phyloP scores from a whole-genome alignment of 2,888 invertebrate species.

The Brassicogethes aeneus region DNA sequence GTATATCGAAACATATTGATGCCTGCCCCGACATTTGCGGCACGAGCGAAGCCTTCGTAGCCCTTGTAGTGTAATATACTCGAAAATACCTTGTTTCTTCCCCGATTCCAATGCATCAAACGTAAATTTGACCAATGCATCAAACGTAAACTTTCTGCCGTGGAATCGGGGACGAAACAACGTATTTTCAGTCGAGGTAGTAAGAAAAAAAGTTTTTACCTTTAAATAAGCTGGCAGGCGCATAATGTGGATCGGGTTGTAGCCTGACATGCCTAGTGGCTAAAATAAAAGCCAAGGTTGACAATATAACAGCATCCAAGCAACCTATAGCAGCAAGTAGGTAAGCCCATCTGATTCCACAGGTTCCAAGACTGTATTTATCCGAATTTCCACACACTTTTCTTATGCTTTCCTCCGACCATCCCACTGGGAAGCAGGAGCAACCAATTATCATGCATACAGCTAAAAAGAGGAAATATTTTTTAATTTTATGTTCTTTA shows the following conservation, averaged over 20 bases:
- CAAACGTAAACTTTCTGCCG: too few relatives aligned
- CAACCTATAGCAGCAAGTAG: conserved; percentile 86
- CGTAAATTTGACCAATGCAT: too few relatives aligned
- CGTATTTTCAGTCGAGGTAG: too few relatives aligned
- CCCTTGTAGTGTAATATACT: too few relatives aligned
- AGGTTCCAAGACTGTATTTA: conserved; percentile 69
- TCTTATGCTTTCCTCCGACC: conserved; percentile 75
- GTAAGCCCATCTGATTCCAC: conserved; percentile 89
- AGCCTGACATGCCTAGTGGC: conserved; percentile 82
- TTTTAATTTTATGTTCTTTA: conserved; percentile 4
- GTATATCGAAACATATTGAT: too few relatives aligned
- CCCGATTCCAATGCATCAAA: too few relatives aligned
- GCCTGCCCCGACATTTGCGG: too few relatives aligned
- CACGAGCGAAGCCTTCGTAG: too few relatives aligned
- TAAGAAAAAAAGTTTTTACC: too few relatives aligned
- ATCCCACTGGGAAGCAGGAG: conserved; percentile 82
- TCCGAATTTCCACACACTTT: conserved; percentile 81
- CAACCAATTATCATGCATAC: conserved; percentile 81
- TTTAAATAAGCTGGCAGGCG: conserved; percentile 48
- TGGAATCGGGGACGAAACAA: too few relatives aligned
- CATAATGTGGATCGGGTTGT: conserved; percentile 70
- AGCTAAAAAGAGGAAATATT: conserved; percentile 52
- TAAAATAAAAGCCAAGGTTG: conserved; percentile 86
- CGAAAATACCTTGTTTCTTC: too few relatives aligned
- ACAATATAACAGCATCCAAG: conserved; percentile 74